Base-by-base conservation (phyloP, 1,140 invertebrate genomes). In the Papilio helenus region DNA sequence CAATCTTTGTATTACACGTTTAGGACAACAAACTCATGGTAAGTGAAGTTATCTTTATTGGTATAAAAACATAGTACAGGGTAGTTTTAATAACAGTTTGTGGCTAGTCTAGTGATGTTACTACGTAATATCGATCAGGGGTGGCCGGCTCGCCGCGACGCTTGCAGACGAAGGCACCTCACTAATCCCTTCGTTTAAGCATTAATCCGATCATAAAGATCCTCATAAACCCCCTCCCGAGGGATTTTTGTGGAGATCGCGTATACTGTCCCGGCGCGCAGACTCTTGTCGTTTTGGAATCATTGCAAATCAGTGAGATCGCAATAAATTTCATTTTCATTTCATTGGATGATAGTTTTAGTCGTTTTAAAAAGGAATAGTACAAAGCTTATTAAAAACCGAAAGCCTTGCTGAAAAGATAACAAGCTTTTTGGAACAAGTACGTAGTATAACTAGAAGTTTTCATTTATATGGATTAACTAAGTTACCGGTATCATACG, bases 171-270 rank as follows among this genome's bases (percentile, higher is more conserved):
- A 23, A 73, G n/a, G 72, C 42, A 23, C 76, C 82, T 58, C 84
- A 82, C 84, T 86, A 86, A 89, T 86, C 83, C 83, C 72, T 83
- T 84, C 83, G 80, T 85, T 87, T 84, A 82, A 82, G 72, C 81
- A 86, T 88, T 88, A 89, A 88, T 88, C 84, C 80, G 76, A 46
- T 84, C 84, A 85, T 89, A 87, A 88, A 89, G 80, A 82, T 78
- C 68, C 77, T 83, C 80, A 85, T 86, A 84, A 85, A 82, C 78
- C 81, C 73, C 79, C 76, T 72, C 72, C 61, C 79, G 82, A 84
- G 79, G 80, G 83, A 85, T 82, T 82, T 83, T 84, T 81, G 81
- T 80, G 80, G 49, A 65, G 49, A n/a, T 46, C 72, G 8, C 58
- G 49, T 71, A 42, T 23, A 16, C 42, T 12, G 44, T 2, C 44